Conservation (phyloP, 2,797 vertebrate species). For the Enoplosus armatus region DNA sequence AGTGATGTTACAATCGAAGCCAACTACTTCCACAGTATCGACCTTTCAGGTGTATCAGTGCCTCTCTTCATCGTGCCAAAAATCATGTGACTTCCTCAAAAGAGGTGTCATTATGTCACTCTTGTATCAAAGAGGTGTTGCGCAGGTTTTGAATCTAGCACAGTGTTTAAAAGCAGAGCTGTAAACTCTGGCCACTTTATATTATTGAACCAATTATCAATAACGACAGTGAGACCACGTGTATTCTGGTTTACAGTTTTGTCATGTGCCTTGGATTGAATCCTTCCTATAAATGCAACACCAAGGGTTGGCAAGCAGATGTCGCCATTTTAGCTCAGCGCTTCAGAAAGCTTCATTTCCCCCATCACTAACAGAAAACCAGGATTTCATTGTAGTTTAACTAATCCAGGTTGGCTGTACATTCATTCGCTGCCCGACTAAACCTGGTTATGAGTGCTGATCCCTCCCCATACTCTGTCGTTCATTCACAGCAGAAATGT, state of each 20-base stretch:
- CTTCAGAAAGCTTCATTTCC: not conserved
- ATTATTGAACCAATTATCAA: not conserved
- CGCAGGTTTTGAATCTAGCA: not conserved
- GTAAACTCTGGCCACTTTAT: not conserved
- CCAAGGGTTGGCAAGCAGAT: not conserved
- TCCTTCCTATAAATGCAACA: not conserved
- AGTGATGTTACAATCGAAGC: not conserved
- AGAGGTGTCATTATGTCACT: not conserved
- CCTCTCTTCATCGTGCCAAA: too few relatives aligned
- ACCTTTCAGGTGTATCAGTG: not conserved
- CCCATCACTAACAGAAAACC: not conserved
- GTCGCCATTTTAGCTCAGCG: not conserved
- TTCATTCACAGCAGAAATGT: not conserved
- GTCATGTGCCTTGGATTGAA: not conserved
- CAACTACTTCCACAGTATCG: not conserved
- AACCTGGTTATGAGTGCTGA: not conserved
- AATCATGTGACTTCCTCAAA: not conserved
- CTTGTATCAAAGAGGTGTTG: not conserved
- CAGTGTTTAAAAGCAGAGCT: not conserved
- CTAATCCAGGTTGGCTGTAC: not conserved
- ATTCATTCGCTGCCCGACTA: not conserved
- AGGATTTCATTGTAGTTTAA: not conserved
- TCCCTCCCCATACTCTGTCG: not conserved
- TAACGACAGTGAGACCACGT: not conserved
- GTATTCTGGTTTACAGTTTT: not conserved